Evolutionary conservation across 2,797 vertebrate genomes (phyloP).

Genomic region (Lutjanus campechanus): DNA sequence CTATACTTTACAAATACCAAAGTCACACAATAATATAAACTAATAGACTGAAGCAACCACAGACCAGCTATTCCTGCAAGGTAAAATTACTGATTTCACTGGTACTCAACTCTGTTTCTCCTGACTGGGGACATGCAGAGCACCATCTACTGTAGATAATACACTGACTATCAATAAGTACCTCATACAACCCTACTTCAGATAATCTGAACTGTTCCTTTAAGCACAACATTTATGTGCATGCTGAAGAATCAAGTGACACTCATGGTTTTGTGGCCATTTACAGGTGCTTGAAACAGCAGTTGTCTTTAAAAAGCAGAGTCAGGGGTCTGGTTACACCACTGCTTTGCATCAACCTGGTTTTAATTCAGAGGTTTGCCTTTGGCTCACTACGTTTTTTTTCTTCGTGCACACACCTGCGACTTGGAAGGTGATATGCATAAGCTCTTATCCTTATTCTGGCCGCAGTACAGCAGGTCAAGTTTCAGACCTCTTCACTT

Average conservation of each 20-base stretch:
- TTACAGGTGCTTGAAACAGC: slow-evolving; percentile 18
- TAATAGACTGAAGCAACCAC: no score
- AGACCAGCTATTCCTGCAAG: no score
- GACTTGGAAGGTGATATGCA: slow-evolving; percentile 47
- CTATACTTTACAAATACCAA: no score
- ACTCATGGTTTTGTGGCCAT: neutral
- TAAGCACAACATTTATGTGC: slow-evolving; percentile 4
- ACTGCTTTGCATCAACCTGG: neutral
- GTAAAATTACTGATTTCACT: no score
- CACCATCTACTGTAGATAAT: no score
- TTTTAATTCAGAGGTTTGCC: slow-evolving; percentile 18
- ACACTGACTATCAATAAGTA: no score
- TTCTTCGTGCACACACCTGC: slow-evolving; percentile 48
- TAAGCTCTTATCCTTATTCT: slow-evolving; percentile 16
- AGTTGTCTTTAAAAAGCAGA: slow-evolving; percentile 18
- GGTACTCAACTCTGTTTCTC: no score
- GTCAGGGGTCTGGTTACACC: slow-evolving; percentile 15
- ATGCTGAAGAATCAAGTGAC: neutral
- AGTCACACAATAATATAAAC: no score
- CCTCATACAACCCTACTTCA: no score
- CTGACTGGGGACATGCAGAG: no score
- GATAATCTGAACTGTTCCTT: no score
- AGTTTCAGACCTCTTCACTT: slow-evolving; percentile 50
- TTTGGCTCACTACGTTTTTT: neutral
- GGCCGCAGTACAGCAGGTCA: slow-evolving; percentile 34